These are phyloP conservation scores for Lissonota sp. DNA, from an alignment of 2,888 invertebrate genomes.

Conservation along the genomic window DNA sequence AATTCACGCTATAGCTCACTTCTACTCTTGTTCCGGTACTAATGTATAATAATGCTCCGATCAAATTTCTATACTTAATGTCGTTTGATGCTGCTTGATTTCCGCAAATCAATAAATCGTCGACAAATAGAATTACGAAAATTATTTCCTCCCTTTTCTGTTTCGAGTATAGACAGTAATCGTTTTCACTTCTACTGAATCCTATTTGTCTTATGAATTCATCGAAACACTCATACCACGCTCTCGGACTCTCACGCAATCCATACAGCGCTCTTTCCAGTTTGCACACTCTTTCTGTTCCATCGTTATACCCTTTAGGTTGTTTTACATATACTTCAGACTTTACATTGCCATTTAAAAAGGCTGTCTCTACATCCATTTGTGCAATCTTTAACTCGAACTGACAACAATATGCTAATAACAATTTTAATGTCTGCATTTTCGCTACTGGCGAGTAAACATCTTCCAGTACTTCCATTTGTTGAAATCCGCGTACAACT, in stretches of 20 bases:
- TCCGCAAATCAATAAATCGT: too few species aligned
- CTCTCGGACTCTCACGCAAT: constrained; percentile 4
- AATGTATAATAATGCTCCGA: constrained; percentile 24
- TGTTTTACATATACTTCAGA: constrained; percentile 18
- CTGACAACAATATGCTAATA: constrained; percentile 19
- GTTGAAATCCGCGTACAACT: constrained; percentile 45
- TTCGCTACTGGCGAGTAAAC: constrained; percentile 44
- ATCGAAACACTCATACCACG: constrained; percentile 16
- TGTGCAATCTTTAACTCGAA: background rate
- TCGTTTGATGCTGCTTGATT: background rate
- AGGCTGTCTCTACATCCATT: constrained; percentile 29
- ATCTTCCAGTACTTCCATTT: constrained; percentile 25
- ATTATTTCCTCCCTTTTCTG: constrained; percentile 16
- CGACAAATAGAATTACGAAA: too few species aligned
- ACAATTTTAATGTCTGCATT: constrained; percentile 41
- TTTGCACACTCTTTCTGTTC: background rate
- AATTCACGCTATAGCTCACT: constrained; percentile 18
- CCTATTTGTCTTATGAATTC: constrained; percentile 11
- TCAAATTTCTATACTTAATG: constrained; percentile 31
- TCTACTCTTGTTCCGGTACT: constrained; percentile 31
- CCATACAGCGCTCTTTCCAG: constrained; percentile 15
- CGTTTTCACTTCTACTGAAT: constrained; percentile 38
- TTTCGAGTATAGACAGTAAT: constrained; percentile 56
- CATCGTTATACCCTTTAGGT: constrained; percentile 6
- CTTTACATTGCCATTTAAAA: constrained; percentile 18